A percentile compares a stretch with the other conserved stretches of the same genome.
Conservation (phyloP, 2,113 vertebrate genomes). For the Gobio gobio region DNA sequence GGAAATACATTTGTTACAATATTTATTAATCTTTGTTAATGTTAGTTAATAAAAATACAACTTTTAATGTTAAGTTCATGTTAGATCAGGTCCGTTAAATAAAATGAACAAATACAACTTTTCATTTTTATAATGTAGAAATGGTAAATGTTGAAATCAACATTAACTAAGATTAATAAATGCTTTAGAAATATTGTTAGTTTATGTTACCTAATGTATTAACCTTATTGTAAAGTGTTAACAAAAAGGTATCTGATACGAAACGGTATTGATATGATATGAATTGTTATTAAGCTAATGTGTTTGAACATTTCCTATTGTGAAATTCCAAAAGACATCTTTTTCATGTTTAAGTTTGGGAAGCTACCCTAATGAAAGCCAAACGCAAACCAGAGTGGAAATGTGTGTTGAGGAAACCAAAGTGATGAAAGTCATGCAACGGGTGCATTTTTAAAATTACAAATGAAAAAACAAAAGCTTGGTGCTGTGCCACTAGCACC, state of each 20-base stretch:
- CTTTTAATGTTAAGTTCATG: too few relatives aligned
- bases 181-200: background rate
- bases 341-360: slow-evolving; percentile 50
- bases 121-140: background rate
- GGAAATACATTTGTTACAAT: too few relatives aligned
- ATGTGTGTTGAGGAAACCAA: slow-evolving; percentile 53
- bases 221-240: background rate
- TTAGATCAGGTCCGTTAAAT: background rate
- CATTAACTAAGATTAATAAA: background rate
- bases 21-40: background rate
- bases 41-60: too few relatives aligned
- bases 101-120: background rate
- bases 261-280: background rate
- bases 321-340: slow-evolving; percentile 30
- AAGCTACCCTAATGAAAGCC: slow-evolving; percentile 54
- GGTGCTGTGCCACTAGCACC: slow-evolving; percentile 43
- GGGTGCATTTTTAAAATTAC: slow-evolving; percentile 54
- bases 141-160: background rate
- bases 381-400: slow-evolving; percentile 69
- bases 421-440: slow-evolving; percentile 43
- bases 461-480: slow-evolving; percentile 45
- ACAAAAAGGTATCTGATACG: background rate
- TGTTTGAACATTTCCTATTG: slow-evolving; percentile 2
- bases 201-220: background rate
- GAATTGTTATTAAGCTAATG: background rate